A percentile compares a stretch with the other conserved stretches of the same genome.
Evolutionary conservation across 2,888 invertebrate genomes (phyloP).

Genomic region (Gryllus longicercus): DNA sequence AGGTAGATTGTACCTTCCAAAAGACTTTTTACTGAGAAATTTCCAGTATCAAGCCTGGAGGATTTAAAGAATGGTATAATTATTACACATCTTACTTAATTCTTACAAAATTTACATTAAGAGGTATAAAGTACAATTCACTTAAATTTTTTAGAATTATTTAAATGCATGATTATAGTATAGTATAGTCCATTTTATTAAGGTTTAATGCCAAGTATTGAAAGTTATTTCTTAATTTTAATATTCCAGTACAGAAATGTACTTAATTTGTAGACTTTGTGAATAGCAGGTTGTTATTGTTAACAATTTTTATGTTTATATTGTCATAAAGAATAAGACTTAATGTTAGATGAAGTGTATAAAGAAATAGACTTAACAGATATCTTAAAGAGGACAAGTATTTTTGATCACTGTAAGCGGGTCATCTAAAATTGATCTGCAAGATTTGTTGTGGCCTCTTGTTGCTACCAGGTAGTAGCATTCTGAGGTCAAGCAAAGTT

Average conservation of each 20-base stretch:
- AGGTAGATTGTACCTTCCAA: no score
- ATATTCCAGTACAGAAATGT: constrained; percentile 1
- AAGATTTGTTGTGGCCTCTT: not conserved
- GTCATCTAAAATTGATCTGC: not conserved
- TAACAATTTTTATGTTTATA: constrained; percentile 8
- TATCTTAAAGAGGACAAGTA: constrained; percentile 1
- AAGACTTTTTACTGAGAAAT: no score
- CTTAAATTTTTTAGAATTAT: not conserved
- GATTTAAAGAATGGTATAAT: not conserved
- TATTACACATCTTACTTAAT: constrained; percentile 1
- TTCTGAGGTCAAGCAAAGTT: not conserved
- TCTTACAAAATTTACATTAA: constrained; percentile 17
- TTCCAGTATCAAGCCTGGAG: no score
- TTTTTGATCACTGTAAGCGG: not conserved
- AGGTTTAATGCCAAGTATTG: not conserved
- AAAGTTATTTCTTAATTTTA: not conserved
- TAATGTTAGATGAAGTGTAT: not conserved
- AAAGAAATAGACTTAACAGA: not conserved
- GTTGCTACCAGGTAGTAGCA: not conserved
- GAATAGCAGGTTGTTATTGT: constrained; percentile 7
- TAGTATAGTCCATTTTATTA: not conserved
- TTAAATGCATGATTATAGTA: constrained; percentile 1
- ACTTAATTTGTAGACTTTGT: constrained; percentile 7
- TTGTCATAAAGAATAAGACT: not conserved
- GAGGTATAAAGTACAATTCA: not conserved